Base-by-base conservation (phyloP, 2,113 vertebrate species). In the Psittacus erithacus region DNA sequence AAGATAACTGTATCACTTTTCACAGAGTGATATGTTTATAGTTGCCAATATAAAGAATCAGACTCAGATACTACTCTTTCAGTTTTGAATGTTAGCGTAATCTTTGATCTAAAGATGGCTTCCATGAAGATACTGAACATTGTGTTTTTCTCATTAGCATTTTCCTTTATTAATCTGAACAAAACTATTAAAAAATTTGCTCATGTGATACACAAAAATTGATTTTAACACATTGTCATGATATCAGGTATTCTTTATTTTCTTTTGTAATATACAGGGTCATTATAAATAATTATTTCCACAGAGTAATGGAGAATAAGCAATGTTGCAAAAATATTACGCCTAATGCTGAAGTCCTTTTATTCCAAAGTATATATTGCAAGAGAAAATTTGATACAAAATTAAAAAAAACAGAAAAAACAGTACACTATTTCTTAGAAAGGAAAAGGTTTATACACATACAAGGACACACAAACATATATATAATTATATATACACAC, bases 91-190 rank as follows among this genome's bases (percentile, higher is more conserved):
- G 18, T 29, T 24, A 81, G 25, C 3, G 10, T 19, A 68, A 33
- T 39, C 12, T 39, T 5, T 71, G 46, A 39, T 55, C 47, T 84
- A 24, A 77, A 77, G 27, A 35, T 22, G 17, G 7, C 4, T 69
- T 49, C 6, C 0, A 3, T 46, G 31, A 71, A 81, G 2, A 5
- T 6, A 33, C 1, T 33, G 29, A 76, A 44, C 0, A 1, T 8
- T 4, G 1, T 63, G 6, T 6, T 80, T 80, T 84, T 41, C 8
- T 84, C 23, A 25, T 29, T 46, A 73, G 2, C 6, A 55, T 49
- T 55, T 62, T 74, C 5, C 5, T 87, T 4, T 55, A 11, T 12
- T 35, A 59, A 49, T 11, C 43, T 35, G 46, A 78, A n/a, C 2
- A 3, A 87, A 70, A 49, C 11, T 27, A 53, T 27, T 29, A 27